Evolutionary conservation across 1,140 invertebrate species (phyloP).

Genomic region (Megalonaias nervosa): DNA sequence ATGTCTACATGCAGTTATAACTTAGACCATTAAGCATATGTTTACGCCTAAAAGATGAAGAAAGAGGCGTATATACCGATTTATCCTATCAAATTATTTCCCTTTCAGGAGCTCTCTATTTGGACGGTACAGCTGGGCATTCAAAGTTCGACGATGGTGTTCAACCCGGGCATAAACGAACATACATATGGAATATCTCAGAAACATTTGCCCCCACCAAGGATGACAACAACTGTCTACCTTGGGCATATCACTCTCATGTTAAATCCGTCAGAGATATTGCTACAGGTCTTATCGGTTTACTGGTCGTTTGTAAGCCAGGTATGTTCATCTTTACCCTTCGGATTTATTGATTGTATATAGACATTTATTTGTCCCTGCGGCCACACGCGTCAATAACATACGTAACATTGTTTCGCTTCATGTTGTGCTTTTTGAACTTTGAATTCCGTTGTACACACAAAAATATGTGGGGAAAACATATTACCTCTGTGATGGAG

Average conservation of each 20-base stretch:
- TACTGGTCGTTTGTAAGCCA: conserved; percentile 58
- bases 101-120: conserved; percentile 60
- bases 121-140: conserved; percentile 51
- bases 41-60: too few species aligned
- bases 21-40: too few species aligned
- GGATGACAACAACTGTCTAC: conserved; percentile 56
- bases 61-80: too few species aligned
- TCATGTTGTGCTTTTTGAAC: too few species aligned
- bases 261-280: conserved; percentile 53
- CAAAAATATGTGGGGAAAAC: too few species aligned
- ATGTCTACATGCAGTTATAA: too few species aligned
- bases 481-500: too few species aligned
- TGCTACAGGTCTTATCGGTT: conserved; percentile 55
- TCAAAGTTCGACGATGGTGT: conserved; percentile 60
- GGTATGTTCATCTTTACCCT: conserved; percentile 28
- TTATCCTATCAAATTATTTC: background rate
- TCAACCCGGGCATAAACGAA: conserved; percentile 42
- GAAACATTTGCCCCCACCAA: conserved; percentile 51
- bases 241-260: conserved; percentile 67
- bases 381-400: too few species aligned
- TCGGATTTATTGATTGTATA: too few species aligned
- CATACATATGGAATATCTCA: conserved; percentile 55
- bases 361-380: too few species aligned
- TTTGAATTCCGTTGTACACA: too few species aligned
- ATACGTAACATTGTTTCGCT: too few species aligned